Evolutionary conservation across 2,113 vertebrate species (phyloP), one percentile per base, ranked within the genome.

Genomic region (Rhipidura dahli): DNA sequence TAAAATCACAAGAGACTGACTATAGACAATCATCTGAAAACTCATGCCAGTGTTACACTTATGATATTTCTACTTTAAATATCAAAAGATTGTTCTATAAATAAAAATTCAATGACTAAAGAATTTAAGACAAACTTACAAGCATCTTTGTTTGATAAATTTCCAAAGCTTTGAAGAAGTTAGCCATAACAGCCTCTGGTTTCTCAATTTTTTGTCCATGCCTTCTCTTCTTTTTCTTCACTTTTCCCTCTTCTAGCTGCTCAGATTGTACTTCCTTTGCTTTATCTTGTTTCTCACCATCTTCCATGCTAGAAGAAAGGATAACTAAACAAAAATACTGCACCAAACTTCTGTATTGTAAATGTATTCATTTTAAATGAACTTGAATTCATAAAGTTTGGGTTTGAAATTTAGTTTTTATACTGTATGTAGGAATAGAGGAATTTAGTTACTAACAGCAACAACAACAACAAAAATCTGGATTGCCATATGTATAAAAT

Each of bases 121-220:
- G 6, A 50, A 73, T 50, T 76, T 54, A 59, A 40, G 44, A 23
- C 7, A 73, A 64, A 77, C 98, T 98, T 95, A 99, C 99, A 97
- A 99, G 98, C 95, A 99, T 98, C 97, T 99, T 99, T 76, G 98
- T 99, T 98, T 99, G 99, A 95, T 99, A 99, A 93, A 99, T 95
- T 94, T 99, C 99, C 94, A 99, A 93, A 76, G 98, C 98, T 94
- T 99, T 99, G 51, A 99, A 98, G 97, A 99, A 99, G 88, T 99
- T 99, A 45, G 98, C 99, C 98, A 98, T 99, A 97, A 99, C 98
- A 61, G 98, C 99, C 85, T 99, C 98, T 0, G 99, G 98, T 57
- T 98, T 98, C 72, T 99, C 99, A 65, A 98, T 97, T 95, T 98
- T 99, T 95, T 97, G 98, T 22, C 98, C 98, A 10, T 97, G 97